Evolutionary conservation across 1,140 invertebrate genomes (phyloP).

Genomic region (Oedothorax gibbosus): DNA sequence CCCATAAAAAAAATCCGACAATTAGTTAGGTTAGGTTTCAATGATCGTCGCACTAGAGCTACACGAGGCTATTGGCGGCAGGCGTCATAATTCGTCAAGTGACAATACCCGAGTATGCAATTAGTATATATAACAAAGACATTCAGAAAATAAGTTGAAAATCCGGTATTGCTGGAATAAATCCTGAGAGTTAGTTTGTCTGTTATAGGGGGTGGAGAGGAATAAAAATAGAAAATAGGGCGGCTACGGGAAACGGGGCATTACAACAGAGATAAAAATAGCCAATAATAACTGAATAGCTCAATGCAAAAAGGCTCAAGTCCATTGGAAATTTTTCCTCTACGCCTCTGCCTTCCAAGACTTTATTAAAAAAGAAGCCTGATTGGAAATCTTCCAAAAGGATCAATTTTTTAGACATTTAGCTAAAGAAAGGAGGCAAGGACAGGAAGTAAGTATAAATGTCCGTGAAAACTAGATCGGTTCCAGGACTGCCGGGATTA

Average conservation of each 20-base stretch:
- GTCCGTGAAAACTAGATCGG: conserved; percentile 4
- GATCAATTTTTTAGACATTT: no score
- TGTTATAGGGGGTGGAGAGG: background rate
- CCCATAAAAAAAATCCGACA: no score
- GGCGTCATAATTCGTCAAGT: no score
- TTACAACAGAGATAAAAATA: conserved; percentile 29
- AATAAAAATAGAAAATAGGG: background rate
- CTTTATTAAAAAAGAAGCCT: no score
- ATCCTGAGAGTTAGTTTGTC: no score
- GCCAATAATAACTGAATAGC: conserved; percentile 34
- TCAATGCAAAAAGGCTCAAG: background rate
- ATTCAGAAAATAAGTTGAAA: no score
- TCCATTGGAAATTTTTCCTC: background rate
- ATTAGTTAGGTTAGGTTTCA: no score
- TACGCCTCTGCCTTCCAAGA: background rate
- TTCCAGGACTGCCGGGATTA: conserved; percentile 21
- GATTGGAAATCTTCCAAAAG: conserved; percentile 4
- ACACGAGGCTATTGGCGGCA: no score
- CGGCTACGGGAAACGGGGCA: background rate
- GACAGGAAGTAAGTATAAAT: background rate
- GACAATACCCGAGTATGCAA: no score
- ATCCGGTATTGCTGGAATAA: background rate
- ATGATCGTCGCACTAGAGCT: no score
- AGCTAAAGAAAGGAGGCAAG: background rate
- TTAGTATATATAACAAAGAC: no score